Percentiles rank a stretch among this genome's conserved stretches.
These are phyloP conservation scores for Neodon shergylaensis DNA, from an alignment of 2,113 vertebrate species.

Conservation along the genomic window DNA sequence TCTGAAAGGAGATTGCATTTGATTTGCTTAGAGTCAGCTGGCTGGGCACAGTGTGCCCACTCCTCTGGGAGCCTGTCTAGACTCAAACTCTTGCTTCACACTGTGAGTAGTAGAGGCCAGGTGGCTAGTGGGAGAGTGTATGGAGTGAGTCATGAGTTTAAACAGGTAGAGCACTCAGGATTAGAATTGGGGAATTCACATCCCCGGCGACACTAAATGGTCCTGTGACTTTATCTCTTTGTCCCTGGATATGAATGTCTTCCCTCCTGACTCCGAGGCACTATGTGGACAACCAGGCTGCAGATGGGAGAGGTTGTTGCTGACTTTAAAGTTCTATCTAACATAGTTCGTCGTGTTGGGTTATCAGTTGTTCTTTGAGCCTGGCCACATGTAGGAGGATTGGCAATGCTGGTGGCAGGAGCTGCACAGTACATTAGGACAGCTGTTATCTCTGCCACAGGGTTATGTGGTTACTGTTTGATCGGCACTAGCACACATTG, in stretches of 20 bases:
- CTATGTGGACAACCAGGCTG: background rate
- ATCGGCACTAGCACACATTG: background rate
- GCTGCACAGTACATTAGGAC: accelerated
- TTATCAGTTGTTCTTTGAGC: background rate
- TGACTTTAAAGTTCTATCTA: no score
- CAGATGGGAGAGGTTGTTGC: background rate
- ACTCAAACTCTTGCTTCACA: background rate
- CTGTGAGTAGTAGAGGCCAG: background rate
- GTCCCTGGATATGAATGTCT: background rate
- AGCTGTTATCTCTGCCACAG: background rate
- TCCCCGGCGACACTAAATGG: background rate
- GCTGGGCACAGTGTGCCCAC: background rate
- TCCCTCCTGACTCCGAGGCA: background rate
- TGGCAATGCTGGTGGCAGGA: background rate
- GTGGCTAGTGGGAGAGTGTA: background rate
- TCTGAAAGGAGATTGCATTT: background rate
- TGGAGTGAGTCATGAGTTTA: background rate
- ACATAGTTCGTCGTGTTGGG: accelerated
- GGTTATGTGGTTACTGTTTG: background rate
- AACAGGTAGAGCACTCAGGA: background rate
- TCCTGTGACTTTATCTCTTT: background rate
- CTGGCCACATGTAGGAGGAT: background rate
- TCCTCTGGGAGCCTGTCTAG: background rate
- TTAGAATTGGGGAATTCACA: background rate
- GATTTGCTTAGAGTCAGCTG: background rate